Percentiles rank a stretch among this genome's conserved stretches.
Evolutionary conservation across 2,113 vertebrate genomes (phyloP).

Genomic region (Eidolon helvum): DNA sequence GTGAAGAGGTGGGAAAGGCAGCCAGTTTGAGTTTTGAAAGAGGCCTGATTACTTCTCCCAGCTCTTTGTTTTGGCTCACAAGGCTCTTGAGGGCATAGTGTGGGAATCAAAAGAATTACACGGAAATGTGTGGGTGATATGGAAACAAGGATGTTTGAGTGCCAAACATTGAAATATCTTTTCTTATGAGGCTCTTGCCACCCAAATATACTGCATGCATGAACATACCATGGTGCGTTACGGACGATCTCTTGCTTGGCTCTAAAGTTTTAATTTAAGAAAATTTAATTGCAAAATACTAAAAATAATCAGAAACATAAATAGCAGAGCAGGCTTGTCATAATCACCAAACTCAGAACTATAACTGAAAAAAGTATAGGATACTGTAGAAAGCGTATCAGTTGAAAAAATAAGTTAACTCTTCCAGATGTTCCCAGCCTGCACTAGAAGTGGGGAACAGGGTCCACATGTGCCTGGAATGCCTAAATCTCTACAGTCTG

Average conservation of each 20-base stretch:
- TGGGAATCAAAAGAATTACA: background rate
- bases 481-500: background rate
- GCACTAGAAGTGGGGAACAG: background rate
- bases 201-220: conserved; percentile 17
- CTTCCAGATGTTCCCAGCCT: background rate
- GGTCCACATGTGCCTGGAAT: accelerated
- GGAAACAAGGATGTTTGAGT: background rate
- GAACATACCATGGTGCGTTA: background rate
- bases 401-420: background rate
- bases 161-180: conserved; percentile 42
- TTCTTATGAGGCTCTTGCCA: conserved; percentile 23
- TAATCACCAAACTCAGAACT: background rate
- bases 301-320: conserved; percentile 62
- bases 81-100: background rate
- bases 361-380: background rate
- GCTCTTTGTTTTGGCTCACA: conserved; percentile 23
- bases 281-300: conserved; percentile 53
- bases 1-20: background rate
- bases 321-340: conserved; percentile 22
- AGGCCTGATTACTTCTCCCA: background rate
- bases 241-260: conserved; percentile 9
- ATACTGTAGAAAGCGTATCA: background rate
- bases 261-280: conserved; percentile 65
- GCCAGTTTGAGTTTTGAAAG: background rate
- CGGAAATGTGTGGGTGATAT: background rate